Evolutionary conservation across 1,140 invertebrate species (phyloP).

Genomic region (Drosophila arizonae): DNA sequence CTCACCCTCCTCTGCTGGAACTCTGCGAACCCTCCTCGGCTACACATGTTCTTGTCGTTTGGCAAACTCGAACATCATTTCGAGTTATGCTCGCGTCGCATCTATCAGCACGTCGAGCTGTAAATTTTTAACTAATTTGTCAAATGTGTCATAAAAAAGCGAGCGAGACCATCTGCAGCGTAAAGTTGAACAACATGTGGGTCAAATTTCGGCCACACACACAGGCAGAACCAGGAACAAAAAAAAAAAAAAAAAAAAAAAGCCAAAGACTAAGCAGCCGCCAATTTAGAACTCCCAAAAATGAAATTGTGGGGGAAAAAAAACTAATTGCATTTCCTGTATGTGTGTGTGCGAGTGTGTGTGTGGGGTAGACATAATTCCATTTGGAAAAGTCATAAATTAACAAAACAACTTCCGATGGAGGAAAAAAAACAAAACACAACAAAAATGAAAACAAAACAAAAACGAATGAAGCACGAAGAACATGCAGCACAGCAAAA

Average conservation of each 20-base stretch:
- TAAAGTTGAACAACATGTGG: conserved; percentile 28
- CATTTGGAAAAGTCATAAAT: conserved; percentile 56
- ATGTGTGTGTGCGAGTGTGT: background rate
- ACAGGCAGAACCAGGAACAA: background rate
- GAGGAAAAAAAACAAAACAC: conserved; percentile 26
- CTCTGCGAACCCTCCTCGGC: too few species aligned
- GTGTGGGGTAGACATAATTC: conserved; percentile 42
- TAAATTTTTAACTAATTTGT: conserved; percentile 54
- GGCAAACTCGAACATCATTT: conserved; percentile 10
- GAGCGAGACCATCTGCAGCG: background rate
- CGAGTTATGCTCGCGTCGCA: conserved; percentile 19
- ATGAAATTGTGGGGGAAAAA: conserved; percentile 22
- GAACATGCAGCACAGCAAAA: conserved; percentile 28
- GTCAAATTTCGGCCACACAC: conserved; percentile 43
- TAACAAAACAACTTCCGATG: conserved; percentile 59
- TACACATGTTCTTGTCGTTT: conserved; percentile 23
- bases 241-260: too few species aligned
- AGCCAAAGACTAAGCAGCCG: conserved; percentile 3
- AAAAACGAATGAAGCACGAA: conserved; percentile 52
- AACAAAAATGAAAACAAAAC: conserved; percentile 12
- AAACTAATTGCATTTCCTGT: conserved; percentile 53
- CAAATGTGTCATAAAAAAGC: conserved; percentile 49
- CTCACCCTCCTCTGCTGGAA: too few species aligned
- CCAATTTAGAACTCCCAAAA: conserved; percentile 41
- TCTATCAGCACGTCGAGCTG: conserved; percentile 34